Conservation (phyloP, 2,113 vertebrate species). For the Eretmochelys imbricata region DNA sequence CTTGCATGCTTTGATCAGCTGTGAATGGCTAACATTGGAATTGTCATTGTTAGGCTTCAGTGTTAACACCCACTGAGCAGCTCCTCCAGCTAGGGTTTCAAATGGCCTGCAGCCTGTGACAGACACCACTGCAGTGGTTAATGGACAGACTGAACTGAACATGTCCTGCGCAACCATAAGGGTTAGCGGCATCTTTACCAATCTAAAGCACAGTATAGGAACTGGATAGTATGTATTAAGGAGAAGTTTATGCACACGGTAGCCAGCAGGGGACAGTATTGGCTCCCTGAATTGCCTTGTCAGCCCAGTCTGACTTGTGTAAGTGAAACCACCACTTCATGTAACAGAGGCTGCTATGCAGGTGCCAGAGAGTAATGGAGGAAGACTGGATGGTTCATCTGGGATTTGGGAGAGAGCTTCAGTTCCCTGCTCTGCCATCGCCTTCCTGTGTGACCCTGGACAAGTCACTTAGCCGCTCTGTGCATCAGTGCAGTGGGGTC, state of each 20-base stretch:
- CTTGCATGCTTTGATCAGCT: not conserved
- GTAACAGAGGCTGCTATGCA: not conserved
- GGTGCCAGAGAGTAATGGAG: not conserved
- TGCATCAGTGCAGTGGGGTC: not conserved
- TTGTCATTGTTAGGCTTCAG: not conserved
- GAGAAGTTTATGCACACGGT: not conserved
- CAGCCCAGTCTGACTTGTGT: not conserved
- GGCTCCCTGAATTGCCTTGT: not conserved
- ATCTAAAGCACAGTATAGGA: not conserved
- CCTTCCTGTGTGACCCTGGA: not conserved
- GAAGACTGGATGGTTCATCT: not conserved
- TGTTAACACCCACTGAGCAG: not conserved
- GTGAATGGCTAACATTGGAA: not conserved
- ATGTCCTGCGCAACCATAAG: not conserved
- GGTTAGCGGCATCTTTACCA: not conserved
- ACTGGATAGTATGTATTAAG: not conserved
- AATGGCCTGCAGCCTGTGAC: not conserved
- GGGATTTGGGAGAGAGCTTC: not conserved
- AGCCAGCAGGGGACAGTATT: rapidly evolving
- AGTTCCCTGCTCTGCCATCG: not conserved
- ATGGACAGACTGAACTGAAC: not conserved
- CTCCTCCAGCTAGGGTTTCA: not conserved
- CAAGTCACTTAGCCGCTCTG: not conserved
- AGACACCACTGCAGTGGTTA: not conserved
- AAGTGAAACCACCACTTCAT: not conserved